Evolutionary conservation across 2,797 vertebrate genomes (phyloP).

Genomic region (Salmo trutta): DNA sequence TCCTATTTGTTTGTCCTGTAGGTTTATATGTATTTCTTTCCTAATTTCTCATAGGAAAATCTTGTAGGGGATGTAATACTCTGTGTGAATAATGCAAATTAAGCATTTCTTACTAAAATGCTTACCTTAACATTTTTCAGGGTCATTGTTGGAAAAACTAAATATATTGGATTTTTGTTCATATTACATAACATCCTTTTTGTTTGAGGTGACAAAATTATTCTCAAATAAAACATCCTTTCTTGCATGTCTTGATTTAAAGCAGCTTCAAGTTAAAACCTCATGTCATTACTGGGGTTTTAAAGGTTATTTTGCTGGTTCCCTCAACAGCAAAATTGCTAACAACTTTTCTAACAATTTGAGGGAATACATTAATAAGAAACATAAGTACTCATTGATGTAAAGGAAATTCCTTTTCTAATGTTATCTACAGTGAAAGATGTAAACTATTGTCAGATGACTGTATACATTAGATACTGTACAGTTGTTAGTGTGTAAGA

Average conservation of each 20-base stretch:
- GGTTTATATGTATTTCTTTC: constrained; percentile 55
- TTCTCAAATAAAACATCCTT: constrained; percentile 17
- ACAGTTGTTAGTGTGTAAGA: constrained; percentile 6
- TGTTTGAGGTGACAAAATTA: not conserved
- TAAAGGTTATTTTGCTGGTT: not conserved
- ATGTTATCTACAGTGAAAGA: not conserved
- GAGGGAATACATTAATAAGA: not conserved
- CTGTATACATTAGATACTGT: constrained; percentile 34
- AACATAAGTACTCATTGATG: not conserved
- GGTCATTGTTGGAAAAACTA: constrained; percentile 56
- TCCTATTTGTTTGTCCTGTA: constrained; percentile 65
- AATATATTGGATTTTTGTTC: constrained; percentile 52
- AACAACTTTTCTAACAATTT: not conserved
- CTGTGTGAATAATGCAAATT: constrained; percentile 45
- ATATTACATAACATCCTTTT: constrained; percentile 30
- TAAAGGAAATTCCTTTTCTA: not conserved
- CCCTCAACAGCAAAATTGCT: constrained; percentile 26
- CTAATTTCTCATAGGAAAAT: constrained; percentile 52
- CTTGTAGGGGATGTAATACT: constrained; percentile 55
- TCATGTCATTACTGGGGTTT: not conserved
- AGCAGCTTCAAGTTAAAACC: constrained; percentile 24
- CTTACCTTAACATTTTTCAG: constrained; percentile 57
- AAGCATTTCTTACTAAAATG: constrained; percentile 48
- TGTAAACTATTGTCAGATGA: constrained; percentile 15
- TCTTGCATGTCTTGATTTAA: not conserved